phyloP scores from a whole-genome alignment of 2,888 invertebrate species.

The Hydropsyche betteni region DNA sequence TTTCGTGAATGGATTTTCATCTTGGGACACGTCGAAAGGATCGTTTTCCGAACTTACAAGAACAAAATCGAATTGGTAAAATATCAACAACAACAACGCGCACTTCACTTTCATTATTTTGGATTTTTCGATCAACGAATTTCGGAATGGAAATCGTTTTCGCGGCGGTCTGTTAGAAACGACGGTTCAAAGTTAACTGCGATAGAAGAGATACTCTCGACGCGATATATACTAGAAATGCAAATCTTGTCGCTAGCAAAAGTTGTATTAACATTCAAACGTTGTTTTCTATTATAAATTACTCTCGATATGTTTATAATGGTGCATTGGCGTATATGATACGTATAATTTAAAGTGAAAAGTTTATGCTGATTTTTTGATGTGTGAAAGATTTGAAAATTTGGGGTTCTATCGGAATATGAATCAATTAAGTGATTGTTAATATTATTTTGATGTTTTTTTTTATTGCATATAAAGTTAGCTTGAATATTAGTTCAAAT shows the following conservation, averaged over 20 bases:
- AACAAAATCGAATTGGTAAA: background rate
- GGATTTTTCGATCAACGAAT: background rate
- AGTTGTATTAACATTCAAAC: background rate
- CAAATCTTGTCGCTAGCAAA: slow-evolving; percentile 8
- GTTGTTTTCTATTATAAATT: slow-evolving; percentile 7
- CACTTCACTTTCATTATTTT: slow-evolving; percentile 4
- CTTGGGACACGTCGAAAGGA: background rate
- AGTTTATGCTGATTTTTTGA: too few relatives aligned
- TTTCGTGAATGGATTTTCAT: background rate
- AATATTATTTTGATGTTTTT: too few relatives aligned
- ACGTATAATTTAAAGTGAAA: too few relatives aligned
- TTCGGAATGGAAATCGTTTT: background rate
- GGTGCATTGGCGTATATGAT: too few relatives aligned
- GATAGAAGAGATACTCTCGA: slow-evolving; percentile 20
- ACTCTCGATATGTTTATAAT: background rate
- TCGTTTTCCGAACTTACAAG: background rate
- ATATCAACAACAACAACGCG: background rate
- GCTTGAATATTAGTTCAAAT: too few relatives aligned
- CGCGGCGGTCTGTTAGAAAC: slow-evolving; percentile 14
- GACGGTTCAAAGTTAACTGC: slow-evolving; percentile 36
- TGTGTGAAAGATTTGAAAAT: too few relatives aligned
- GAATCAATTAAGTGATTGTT: too few relatives aligned
- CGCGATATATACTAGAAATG: slow-evolving; percentile 30
- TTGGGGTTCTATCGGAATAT: too few relatives aligned
- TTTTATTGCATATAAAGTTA: too few relatives aligned